These are phyloP conservation scores for Yponomeuta plumbellus DNA, from an alignment of 2,888 invertebrate species.

Conservation along the genomic window DNA sequence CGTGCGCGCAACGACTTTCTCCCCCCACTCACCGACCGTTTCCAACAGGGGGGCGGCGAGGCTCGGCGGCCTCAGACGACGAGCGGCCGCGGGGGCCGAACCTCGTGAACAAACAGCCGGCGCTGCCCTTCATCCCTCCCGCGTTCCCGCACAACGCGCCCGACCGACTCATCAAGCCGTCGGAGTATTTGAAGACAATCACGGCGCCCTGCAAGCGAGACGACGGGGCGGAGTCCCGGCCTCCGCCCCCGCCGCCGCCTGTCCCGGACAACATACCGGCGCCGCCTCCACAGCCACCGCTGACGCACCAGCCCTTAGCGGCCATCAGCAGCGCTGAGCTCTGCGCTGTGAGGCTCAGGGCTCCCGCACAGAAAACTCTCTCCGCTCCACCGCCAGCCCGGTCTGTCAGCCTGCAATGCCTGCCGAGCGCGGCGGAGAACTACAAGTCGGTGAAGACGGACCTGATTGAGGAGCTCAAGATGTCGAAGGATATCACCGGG, in stretches of 20 bases:
- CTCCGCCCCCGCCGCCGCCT: constrained; percentile 75
- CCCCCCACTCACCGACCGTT: constrained; percentile 43
- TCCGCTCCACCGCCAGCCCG: constrained; percentile 83
- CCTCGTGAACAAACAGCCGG: constrained; percentile 90
- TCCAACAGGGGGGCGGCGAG: constrained; percentile 67
- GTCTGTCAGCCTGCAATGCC: constrained; percentile 85
- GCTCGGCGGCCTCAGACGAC: constrained; percentile 67
- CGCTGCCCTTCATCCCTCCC: constrained; percentile 92
- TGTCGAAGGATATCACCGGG: constrained; percentile 95
- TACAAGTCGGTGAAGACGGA: constrained; percentile 88
- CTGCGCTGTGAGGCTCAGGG: constrained; percentile 86
- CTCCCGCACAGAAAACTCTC: constrained; percentile 86
- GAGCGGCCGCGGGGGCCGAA: constrained; percentile 76
- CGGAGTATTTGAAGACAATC: constrained; percentile 92
- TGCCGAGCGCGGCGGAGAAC: constrained; percentile 80
- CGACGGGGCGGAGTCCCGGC: constrained; percentile 78
- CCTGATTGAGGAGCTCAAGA: constrained; percentile 93
- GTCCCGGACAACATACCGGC: constrained; percentile 47
- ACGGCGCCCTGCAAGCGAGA: constrained; percentile 77
- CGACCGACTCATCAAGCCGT: constrained; percentile 92
- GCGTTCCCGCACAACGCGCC: constrained; percentile 89
- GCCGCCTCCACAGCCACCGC: constrained; percentile 48
- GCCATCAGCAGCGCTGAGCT: constrained; percentile 92
- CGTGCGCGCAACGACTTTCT: constrained; percentile 63
- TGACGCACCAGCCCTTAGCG: constrained; percentile 84